phyloP scores from a whole-genome alignment of 2,113 vertebrate genomes.

The Odocoileus hemionus region DNA sequence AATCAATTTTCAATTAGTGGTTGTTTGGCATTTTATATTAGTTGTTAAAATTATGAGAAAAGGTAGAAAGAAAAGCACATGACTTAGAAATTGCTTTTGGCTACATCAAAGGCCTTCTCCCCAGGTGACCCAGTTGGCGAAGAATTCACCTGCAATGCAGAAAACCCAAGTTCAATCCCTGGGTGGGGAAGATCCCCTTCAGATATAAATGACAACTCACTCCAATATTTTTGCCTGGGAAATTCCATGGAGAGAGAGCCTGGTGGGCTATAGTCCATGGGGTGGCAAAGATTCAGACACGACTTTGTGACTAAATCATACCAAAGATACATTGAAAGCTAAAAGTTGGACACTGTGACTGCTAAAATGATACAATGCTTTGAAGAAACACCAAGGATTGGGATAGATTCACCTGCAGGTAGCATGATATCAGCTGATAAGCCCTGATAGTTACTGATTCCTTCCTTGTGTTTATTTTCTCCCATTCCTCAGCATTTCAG shows the following conservation, averaged over 20 bases:
- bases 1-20: constrained; percentile 82
- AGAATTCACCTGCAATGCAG: background rate
- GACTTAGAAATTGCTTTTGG: constrained; percentile 70
- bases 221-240: background rate
- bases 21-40: constrained; percentile 72
- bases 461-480: background rate
- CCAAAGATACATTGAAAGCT: background rate
- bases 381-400: background rate
- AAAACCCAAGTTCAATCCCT: background rate
- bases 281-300: background rate
- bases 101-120: constrained; percentile 51
- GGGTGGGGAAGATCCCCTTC: background rate
- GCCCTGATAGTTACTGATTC: background rate
- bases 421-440: background rate
- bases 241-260: background rate
- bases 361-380: background rate
- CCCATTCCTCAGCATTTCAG: background rate
- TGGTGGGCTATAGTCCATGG: no score
- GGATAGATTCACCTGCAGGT: background rate
- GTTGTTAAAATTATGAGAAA: constrained; percentile 69
- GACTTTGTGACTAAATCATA: background rate
- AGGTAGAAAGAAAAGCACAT: constrained; percentile 57
- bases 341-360: background rate
- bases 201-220: background rate
- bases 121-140: background rate